Percentiles rank a stretch among this genome's conserved stretches.
These are phyloP conservation scores for Troglohyphantes excavatus DNA, from an alignment of 2,888 invertebrate genomes.

Conservation along the genomic window DNA sequence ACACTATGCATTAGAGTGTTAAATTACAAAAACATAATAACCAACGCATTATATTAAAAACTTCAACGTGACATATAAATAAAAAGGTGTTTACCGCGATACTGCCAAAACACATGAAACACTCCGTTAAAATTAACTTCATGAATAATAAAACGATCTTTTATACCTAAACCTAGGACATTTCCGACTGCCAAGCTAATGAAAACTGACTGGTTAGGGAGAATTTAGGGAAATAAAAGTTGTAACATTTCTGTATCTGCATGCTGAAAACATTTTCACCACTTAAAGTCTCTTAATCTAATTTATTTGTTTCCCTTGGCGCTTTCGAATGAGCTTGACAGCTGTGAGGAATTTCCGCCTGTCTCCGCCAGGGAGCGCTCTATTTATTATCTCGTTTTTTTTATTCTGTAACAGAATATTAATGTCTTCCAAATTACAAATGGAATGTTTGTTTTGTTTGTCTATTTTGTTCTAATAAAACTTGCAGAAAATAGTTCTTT, in stretches of 20 bases:
- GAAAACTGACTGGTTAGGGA: slow-evolving; percentile 55
- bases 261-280: slow-evolving; percentile 30
- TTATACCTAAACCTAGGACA: neutral
- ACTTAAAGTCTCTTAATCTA: slow-evolving; percentile 61
- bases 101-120: neutral
- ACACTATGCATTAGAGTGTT: no score
- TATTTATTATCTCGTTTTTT: slow-evolving; percentile 41
- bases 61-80: no score
- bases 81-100: no score
- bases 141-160: neutral
- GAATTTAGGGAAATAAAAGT: neutral
- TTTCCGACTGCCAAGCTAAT: neutral
- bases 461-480: no score
- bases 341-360: slow-evolving; percentile 79
- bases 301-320: slow-evolving; percentile 48
- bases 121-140: neutral
- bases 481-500: no score
- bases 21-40: no score
- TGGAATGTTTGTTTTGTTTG: neutral
- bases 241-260: slow-evolving; percentile 36
- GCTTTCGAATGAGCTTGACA: slow-evolving; percentile 80
- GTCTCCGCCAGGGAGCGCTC: slow-evolving; percentile 52
- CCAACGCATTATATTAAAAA: no score
- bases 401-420: slow-evolving; percentile 47
- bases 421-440: slow-evolving; percentile 47